Evolutionary conservation across 2,113 vertebrate species (phyloP).

Genomic region (Urocolius indicus): DNA sequence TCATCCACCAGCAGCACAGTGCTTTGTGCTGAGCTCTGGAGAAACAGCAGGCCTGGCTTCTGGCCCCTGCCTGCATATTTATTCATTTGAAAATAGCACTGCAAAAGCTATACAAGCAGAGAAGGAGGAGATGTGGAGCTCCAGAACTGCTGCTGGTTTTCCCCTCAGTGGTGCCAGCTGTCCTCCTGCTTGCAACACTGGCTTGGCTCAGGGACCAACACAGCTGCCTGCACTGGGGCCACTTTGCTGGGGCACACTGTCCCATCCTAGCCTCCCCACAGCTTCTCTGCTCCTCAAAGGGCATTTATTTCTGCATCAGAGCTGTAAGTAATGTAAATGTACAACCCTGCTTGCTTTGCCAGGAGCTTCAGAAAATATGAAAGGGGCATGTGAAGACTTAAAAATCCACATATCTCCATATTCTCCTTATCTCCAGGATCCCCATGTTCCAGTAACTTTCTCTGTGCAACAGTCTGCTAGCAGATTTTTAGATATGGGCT

Average conservation of each 20-base stretch:
- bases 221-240: accelerated
- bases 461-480: background rate
- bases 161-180: accelerated
- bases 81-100: background rate
- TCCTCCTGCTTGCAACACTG: accelerated
- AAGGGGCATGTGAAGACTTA: background rate
- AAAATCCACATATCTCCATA: accelerated
- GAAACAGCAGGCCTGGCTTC: background rate
- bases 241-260: background rate
- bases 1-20: accelerated
- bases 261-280: background rate
- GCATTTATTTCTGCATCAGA: background rate
- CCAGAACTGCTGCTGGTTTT: background rate
- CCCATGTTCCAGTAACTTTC: background rate
- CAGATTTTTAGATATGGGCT: background rate
- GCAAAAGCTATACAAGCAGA: background rate
- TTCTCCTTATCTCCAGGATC: background rate
- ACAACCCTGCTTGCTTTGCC: background rate
- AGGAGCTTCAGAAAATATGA: background rate
- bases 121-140: background rate
- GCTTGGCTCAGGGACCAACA: accelerated
- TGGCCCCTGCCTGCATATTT: background rate
- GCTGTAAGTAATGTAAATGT: background rate
- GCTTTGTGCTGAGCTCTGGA: background rate
- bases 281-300: background rate